A percentile compares a stretch with the other conserved stretches of the same genome.
These are phyloP conservation scores for Lepidurus couesii DNA, from an alignment of 1,140 invertebrate species.

Conservation along the genomic window DNA sequence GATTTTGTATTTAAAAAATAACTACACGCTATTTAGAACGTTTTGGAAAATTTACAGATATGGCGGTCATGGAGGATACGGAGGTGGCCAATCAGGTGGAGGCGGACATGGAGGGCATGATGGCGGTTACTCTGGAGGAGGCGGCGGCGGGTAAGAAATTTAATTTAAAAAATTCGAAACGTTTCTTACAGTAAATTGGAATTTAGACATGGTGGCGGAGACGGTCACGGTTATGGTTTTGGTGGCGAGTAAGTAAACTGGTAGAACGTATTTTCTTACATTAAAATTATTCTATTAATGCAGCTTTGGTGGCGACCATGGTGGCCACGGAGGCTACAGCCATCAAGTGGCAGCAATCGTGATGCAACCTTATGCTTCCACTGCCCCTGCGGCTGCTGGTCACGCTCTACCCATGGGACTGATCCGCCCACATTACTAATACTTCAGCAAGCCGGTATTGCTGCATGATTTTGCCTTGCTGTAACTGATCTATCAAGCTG, in stretches of 20 bases:
- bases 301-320: neutral
- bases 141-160: too few species aligned
- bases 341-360: neutral
- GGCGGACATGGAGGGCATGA: too few species aligned
- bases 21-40: neutral
- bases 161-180: too few species aligned
- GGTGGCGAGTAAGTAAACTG: neutral
- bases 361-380: neutral
- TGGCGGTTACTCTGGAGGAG: too few species aligned
- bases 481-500: too few species aligned
- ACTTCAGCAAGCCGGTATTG: slow-evolving; percentile 5
- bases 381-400: too few species aligned
- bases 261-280: neutral
- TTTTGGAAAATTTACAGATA: neutral
- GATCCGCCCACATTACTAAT: slow-evolving; percentile 4
- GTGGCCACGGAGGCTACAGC: neutral
- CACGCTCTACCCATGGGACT: neutral
- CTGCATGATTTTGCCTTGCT: neutral
- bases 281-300: neutral
- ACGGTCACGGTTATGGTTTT: neutral
- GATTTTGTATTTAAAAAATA: neutral
- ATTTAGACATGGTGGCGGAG: neutral
- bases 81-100: too few species aligned
- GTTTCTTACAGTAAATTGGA: too few species aligned
- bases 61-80: too few species aligned